A percentile compares a stretch with the other conserved stretches of the same genome.
These are phyloP conservation scores for Spongilla lacustris DNA, from an alignment of 37 sponge, comb jelly and placozoan genomes.

Conservation along the genomic window DNA sequence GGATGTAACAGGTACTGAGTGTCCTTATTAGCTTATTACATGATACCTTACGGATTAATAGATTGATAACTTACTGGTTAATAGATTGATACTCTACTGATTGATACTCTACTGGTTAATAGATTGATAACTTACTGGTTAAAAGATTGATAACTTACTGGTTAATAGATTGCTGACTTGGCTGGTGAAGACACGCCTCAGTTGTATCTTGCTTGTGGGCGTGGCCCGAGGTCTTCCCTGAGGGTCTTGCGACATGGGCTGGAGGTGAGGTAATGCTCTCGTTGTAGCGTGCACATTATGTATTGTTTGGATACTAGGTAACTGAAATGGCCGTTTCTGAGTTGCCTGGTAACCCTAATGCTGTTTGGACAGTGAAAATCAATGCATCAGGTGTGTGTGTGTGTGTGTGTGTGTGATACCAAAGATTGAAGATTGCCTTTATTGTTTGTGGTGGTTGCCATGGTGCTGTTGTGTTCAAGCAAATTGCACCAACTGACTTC, in stretches of 20 bases:
- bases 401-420: neutral
- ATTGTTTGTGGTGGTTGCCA: too few relatives aligned
- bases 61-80: neutral
- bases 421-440: too few relatives aligned
- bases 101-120: too few relatives aligned
- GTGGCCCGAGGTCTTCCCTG: conserved; percentile 98
- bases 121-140: neutral
- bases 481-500: neutral
- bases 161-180: conserved; percentile 85
- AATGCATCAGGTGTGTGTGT: conserved; percentile 66
- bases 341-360: conserved; percentile 97
- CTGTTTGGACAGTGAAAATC: conserved; percentile 96
- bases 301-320: conserved; percentile 40
- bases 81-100: too few relatives aligned
- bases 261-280: conserved; percentile 53
- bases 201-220: conserved; percentile 95
- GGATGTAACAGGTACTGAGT: neutral
- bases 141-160: too few relatives aligned
- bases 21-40: too few relatives aligned
- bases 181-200: conserved; percentile 98
- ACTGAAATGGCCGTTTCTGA: conserved; percentile 99
- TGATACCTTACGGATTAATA: too few relatives aligned
- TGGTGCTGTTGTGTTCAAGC: too few relatives aligned
- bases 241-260: conserved; percentile 93
- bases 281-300: neutral